Evolutionary conservation across 2,113 vertebrate species (phyloP).

Genomic region (Deroptyus accipitrinus): DNA sequence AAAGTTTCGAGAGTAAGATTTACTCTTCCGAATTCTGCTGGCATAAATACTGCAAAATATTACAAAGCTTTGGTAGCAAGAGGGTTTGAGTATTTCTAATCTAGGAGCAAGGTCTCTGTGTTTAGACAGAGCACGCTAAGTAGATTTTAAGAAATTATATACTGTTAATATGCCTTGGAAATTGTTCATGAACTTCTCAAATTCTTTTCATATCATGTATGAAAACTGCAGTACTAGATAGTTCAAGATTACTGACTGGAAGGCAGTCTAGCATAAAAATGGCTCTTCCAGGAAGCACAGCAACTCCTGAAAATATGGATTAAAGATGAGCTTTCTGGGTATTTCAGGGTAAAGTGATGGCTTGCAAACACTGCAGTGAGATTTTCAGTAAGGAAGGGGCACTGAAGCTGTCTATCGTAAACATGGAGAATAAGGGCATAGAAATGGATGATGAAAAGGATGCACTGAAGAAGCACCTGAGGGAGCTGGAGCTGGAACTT

Average conservation of each 20-base stretch:
- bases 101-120: not conserved
- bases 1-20: not conserved
- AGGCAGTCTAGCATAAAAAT: not conserved
- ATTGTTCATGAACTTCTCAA: not conserved
- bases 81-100: not conserved
- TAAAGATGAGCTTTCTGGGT: constrained; percentile 13
- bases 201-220: not conserved
- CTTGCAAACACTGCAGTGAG: constrained; percentile 92
- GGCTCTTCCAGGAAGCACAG: not conserved
- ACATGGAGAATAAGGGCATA: constrained; percentile 70
- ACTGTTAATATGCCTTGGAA: not conserved
- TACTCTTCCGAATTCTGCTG: not conserved
- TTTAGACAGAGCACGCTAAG: not conserved
- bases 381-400: constrained; percentile 90
- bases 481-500: constrained; percentile 96
- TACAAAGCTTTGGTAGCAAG: not conserved
- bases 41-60: not conserved
- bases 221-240: not conserved
- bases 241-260: not conserved
- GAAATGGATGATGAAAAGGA: constrained; percentile 93
- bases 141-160: not conserved
- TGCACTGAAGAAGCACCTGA: constrained; percentile 90
- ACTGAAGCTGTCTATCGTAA: constrained; percentile 76
- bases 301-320: not conserved
- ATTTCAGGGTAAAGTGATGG: constrained; percentile 90